phyloP scores from a whole-genome alignment of 2,888 invertebrate species.

The Tipula confusa region DNA sequence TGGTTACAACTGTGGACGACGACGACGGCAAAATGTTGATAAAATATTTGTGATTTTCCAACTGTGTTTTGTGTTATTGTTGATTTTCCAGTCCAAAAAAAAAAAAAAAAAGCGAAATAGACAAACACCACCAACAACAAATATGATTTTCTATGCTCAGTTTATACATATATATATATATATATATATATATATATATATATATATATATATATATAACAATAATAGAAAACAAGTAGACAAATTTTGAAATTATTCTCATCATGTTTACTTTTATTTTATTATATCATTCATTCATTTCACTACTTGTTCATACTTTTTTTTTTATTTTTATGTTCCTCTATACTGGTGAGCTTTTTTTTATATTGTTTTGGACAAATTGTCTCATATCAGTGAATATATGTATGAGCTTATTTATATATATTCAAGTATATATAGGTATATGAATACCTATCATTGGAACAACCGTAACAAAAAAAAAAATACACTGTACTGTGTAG shows the following conservation, averaged over 20 bases:
- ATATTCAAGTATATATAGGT: background rate
- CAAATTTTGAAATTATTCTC: slow-evolving; percentile 14
- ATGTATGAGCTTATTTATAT: background rate
- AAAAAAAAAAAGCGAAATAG: background rate
- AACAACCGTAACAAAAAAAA: background rate
- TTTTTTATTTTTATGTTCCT: background rate
- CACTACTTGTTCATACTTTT: background rate
- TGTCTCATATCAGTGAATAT: background rate
- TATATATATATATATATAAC: background rate
- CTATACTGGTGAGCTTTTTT: background rate
- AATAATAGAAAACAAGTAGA: slow-evolving; percentile 20
- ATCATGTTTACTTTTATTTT: slow-evolving; percentile 25
- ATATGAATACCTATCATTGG: background rate
- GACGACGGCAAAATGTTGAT: background rate
- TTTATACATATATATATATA: background rate
- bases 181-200: background rate
- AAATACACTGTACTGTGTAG: background rate
- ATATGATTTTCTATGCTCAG: background rate
- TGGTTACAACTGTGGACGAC: background rate
- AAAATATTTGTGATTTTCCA: background rate
- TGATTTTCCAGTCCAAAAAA: background rate
- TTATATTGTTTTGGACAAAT: slow-evolving; percentile 12
- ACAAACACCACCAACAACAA: background rate
- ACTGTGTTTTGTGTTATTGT: background rate
- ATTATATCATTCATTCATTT: slow-evolving; percentile 6